phyloP scores from a whole-genome alignment of 1,140 invertebrate species.

The Parapsyche elsis region DNA sequence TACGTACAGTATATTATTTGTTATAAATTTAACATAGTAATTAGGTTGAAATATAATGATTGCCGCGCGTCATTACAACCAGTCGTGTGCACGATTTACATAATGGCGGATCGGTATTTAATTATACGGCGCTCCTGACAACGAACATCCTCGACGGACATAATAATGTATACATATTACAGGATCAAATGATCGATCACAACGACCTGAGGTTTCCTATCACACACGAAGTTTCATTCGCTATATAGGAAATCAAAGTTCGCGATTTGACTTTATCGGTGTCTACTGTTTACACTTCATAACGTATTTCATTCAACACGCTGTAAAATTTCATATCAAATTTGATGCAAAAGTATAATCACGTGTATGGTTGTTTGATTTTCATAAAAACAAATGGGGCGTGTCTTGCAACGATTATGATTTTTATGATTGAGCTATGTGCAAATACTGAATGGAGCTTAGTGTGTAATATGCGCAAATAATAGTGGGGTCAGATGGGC shows the following conservation, averaged over 20 bases:
- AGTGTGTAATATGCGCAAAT: constrained; percentile 13
- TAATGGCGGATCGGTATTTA: constrained; percentile 54
- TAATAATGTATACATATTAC: constrained; percentile 40
- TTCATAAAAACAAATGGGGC: too few species aligned
- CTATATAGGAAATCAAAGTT: not conserved
- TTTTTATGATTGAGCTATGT: not conserved
- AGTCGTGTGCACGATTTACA: constrained; percentile 55
- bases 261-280: too few species aligned
- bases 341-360: too few species aligned
- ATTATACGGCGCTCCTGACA: constrained; percentile 45
- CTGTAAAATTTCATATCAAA: too few species aligned
- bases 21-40: not conserved
- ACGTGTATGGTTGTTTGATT: too few species aligned
- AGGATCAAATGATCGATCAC: constrained; percentile 33
- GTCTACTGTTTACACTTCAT: too few species aligned
- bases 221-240: not conserved
- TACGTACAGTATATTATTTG: not conserved
- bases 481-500: constrained; percentile 45
- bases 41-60: not conserved
- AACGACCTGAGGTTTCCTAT: not conserved
- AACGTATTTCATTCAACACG: too few species aligned
- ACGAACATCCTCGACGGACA: not conserved
- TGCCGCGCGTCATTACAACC: not conserved
- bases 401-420: too few species aligned
- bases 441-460: not conserved